phyloP scores from a whole-genome alignment of 2,797 vertebrate species.

The Xenopus petersii region DNA sequence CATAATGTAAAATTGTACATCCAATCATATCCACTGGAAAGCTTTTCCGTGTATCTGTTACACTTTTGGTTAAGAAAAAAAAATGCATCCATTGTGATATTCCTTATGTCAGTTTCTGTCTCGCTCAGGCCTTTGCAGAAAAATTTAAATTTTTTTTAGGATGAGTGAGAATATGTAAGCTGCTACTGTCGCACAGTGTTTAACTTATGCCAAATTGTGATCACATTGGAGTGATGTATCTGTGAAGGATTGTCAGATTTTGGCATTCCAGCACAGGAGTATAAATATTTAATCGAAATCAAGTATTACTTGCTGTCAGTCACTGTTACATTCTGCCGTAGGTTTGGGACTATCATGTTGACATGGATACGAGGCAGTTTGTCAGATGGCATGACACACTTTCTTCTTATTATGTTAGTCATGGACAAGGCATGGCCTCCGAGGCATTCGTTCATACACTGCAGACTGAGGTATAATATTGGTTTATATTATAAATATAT shows the following conservation, averaged over 20 bases:
- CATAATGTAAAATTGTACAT: no score
- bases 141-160: no score
- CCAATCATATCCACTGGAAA: no score
- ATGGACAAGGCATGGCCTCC: slow-evolving; percentile 51
- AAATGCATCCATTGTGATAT: no score
- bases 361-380: slow-evolving; percentile 53
- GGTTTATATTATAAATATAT: no score
- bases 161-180: slow-evolving; percentile 9
- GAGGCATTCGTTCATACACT: slow-evolving; percentile 34
- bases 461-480: slow-evolving; percentile 15
- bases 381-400: slow-evolving; percentile 54
- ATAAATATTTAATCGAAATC: slow-evolving; percentile 51
- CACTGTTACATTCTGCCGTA: slow-evolving; percentile 48
- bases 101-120: no score
- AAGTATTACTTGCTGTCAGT: slow-evolving; percentile 60
- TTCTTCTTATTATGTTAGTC: slow-evolving; percentile 47
- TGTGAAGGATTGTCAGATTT: slow-evolving; percentile 48
- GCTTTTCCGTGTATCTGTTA: no score
- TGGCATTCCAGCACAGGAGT: slow-evolving; percentile 51
- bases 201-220: slow-evolving; percentile 48
- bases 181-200: slow-evolving; percentile 17
- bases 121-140: no score
- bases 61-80: no score
- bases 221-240: slow-evolving; percentile 47
- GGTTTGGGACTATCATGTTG: slow-evolving; percentile 55